Conservation (phyloP, 2,113 vertebrate genomes). For the Burhinus oedicnemus region DNA sequence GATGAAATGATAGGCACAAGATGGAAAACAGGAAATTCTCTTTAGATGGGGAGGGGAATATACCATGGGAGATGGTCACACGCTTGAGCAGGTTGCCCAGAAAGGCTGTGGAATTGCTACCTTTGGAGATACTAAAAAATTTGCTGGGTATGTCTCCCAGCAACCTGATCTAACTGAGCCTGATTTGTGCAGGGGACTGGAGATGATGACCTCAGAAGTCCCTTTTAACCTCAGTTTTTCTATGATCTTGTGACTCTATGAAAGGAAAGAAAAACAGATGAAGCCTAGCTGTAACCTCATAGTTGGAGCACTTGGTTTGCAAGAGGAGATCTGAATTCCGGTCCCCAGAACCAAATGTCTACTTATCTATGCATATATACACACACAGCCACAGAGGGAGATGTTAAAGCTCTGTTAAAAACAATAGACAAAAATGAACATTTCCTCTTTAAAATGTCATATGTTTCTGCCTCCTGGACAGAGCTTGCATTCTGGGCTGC, state of each 20-base stretch:
- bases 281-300: not conserved
- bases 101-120: not conserved
- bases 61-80: accelerated
- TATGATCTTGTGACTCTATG: not conserved
- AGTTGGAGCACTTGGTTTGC: not conserved
- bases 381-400: not conserved
- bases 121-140: not conserved
- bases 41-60: not conserved
- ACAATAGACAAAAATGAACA: not conserved
- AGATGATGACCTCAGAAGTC: not conserved
- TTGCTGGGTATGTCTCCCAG: not conserved
- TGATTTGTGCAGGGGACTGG: not conserved
- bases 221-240: not conserved
- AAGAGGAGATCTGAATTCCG: not conserved
- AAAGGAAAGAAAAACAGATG: not conserved
- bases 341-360: not conserved
- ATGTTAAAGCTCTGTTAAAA: not conserved
- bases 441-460: not conserved
- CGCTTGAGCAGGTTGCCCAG: not conserved
- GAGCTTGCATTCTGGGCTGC: not conserved
- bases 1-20: not conserved
- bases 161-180: not conserved
- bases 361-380: not conserved
- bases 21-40: not conserved
- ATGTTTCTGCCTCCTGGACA: not conserved